phyloP scores from a whole-genome alignment of 2,888 invertebrate species.

The Periphyllus acericola region DNA sequence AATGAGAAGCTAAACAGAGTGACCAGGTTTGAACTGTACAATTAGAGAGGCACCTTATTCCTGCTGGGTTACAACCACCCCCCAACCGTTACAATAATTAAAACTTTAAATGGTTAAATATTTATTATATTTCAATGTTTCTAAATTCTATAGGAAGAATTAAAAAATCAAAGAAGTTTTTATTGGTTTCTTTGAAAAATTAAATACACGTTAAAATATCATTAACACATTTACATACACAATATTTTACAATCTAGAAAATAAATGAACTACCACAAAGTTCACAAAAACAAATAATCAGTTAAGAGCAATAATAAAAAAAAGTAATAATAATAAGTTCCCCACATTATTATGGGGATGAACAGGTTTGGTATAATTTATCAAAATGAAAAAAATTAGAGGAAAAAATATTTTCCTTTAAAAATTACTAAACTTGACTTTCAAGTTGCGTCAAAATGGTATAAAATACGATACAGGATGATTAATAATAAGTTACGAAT shows the following conservation, averaged over 20 bases:
- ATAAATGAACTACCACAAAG: neutral
- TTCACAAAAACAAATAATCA: neutral
- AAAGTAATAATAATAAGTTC: neutral
- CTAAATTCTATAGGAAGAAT: no score
- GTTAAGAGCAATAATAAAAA: neutral
- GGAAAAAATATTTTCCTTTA: neutral
- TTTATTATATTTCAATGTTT: no score
- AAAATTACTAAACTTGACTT: neutral
- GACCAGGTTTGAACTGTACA: no score
- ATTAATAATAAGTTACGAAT: neutral
- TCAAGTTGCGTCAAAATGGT: conserved; percentile 1
- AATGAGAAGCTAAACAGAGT: no score
- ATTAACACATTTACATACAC: neutral
- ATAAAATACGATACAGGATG: neutral
- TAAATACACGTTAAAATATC: neutral
- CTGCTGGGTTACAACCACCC: no score
- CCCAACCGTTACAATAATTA: no score
- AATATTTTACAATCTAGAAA: neutral
- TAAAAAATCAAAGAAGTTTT: neutral
- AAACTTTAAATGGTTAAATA: no score
- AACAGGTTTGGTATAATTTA: neutral
- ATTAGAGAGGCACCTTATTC: no score
- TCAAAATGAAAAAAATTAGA: neutral
- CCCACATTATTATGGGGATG: neutral
- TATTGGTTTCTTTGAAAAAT: neutral